These are phyloP conservation scores for Brachionus asplanchnoidis DNA, from an alignment of 1,140 invertebrate genomes.

Conservation along the genomic window DNA sequence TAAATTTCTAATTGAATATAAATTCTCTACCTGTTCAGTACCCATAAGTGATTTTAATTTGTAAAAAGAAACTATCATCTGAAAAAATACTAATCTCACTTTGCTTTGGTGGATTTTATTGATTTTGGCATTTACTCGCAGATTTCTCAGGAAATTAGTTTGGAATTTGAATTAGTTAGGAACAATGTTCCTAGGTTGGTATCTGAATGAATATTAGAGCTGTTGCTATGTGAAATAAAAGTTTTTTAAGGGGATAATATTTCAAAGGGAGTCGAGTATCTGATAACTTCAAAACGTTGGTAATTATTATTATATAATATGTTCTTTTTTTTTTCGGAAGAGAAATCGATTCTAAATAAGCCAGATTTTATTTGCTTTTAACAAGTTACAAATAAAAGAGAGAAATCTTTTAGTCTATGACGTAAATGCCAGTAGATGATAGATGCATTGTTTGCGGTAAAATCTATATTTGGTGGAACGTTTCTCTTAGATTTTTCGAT, in stretches of 20 bases:
- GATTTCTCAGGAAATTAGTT: background rate
- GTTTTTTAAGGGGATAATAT: background rate
- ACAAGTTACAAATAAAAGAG: slow-evolving; percentile 14
- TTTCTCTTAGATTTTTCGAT: background rate
- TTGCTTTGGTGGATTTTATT: background rate
- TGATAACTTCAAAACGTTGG: background rate
- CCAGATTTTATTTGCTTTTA: background rate
- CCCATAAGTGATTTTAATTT: background rate
- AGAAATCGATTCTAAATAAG: background rate
- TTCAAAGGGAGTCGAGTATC: background rate
- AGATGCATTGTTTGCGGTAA: background rate
- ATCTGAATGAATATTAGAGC: background rate
- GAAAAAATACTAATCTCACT: background rate
- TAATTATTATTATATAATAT: background rate
- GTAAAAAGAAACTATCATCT: background rate
- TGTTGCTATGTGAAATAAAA: background rate
- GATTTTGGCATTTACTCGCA: background rate
- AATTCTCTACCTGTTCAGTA: background rate
- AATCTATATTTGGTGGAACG: background rate
- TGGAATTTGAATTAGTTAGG: background rate
- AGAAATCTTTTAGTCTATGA: slow-evolving; percentile 1
- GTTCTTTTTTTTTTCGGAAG: background rate
- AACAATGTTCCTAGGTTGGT: background rate
- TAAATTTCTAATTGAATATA: background rate
- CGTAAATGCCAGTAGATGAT: background rate